A percentile compares a stretch with the other conserved stretches of the same genome.
These are phyloP conservation scores for Eilema depressum DNA, from an alignment of 2,888 invertebrate species.

Conservation along the genomic window DNA sequence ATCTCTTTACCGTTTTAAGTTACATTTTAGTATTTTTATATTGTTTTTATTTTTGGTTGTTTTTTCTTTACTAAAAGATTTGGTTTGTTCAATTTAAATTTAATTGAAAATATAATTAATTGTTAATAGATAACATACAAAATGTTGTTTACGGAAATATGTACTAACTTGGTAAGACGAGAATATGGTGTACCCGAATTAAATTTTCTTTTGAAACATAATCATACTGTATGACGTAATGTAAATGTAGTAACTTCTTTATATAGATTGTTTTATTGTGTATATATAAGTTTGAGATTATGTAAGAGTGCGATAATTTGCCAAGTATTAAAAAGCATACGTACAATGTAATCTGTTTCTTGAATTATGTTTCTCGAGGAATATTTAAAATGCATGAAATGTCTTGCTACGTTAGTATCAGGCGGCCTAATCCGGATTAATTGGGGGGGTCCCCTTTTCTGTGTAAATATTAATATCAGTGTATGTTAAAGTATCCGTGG, in stretches of 20 bases:
- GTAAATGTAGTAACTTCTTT: not conserved
- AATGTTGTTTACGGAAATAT: not conserved
- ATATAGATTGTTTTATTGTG: not conserved
- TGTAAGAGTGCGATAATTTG: not conserved
- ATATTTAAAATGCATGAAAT: conserved; percentile 9
- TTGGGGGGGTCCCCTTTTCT: not conserved
- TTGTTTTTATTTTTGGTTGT: not conserved
- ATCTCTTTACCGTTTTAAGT: not conserved
- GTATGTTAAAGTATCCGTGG: not conserved
- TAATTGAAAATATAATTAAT: too few species aligned
- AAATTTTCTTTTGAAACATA: not conserved
- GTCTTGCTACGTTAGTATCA: conserved; percentile 15
- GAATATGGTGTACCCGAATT: conserved; percentile 7
- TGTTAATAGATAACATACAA: too few species aligned
- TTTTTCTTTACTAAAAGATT: not conserved
- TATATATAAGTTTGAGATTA: not conserved
- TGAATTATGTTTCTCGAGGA: conserved; percentile 4
- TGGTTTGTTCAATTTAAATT: not conserved
- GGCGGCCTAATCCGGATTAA: not conserved
- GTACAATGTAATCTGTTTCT: not conserved
- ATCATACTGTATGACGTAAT: not conserved
- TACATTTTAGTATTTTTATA: not conserved
- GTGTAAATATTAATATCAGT: too few species aligned
- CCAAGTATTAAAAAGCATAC: not conserved
- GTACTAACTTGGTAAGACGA: conserved; percentile 2